A percentile compares a stretch with the other conserved stretches of the same genome.
Conservation (phyloP, 2,113 vertebrate genomes). For the human region DNA sequence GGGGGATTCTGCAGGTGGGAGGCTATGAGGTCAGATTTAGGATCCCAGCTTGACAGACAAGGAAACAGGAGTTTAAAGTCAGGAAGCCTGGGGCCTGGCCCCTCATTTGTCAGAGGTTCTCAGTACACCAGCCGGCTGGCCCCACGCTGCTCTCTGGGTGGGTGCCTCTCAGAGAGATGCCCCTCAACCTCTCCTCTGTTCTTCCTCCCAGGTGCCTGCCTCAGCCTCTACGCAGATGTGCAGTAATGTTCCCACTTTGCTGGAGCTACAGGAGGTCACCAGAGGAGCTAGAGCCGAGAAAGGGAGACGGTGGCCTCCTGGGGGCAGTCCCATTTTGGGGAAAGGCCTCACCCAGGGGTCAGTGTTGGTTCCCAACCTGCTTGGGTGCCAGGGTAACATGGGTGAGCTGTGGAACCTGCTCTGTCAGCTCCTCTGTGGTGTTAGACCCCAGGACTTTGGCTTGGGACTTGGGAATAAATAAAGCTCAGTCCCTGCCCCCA, state of each 20-base stretch:
- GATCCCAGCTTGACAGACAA: background rate
- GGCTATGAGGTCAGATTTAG: background rate
- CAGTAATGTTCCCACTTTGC: too few relatives aligned
- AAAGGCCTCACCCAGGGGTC: background rate
- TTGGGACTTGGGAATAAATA: too few relatives aligned
- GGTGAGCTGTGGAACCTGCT: background rate
- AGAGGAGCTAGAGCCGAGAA: accelerated
- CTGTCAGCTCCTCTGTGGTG: background rate
- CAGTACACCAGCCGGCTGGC: background rate
- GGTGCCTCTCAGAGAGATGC: too few relatives aligned
- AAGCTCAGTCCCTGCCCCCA: background rate
- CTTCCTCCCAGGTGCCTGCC: background rate
- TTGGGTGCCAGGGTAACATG: background rate
- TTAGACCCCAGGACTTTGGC: background rate
- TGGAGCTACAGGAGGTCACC: too few relatives aligned
- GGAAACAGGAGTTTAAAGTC: background rate
- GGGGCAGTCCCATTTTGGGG: background rate
- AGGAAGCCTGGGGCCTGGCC: background rate
- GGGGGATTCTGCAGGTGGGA: background rate
- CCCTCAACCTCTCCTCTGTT: background rate
- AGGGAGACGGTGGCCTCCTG: background rate
- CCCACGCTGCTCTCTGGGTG: background rate
- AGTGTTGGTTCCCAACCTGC: background rate
- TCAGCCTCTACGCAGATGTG: background rate
- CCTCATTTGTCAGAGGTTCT: background rate